A percentile compares a stretch with the other conserved stretches of the same genome.
Evolutionary conservation across 2,888 invertebrate genomes (phyloP).

Genomic region (Chrysolina haemoptera): DNA sequence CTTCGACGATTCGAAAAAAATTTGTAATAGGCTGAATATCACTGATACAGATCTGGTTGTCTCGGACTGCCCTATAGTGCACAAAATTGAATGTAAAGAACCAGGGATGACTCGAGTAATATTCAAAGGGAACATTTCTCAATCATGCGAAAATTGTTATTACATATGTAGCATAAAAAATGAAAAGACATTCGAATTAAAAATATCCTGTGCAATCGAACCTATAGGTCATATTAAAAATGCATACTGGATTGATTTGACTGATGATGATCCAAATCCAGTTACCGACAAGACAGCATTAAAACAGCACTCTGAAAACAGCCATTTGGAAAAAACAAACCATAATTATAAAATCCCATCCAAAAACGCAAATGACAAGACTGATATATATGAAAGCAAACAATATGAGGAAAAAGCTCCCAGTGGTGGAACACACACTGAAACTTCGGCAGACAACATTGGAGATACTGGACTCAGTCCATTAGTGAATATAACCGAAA

Average conservation of each 20-base stretch:
- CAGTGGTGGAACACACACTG: too few relatives aligned
- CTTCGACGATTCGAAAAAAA: neutral
- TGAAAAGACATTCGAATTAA: conserved; percentile 12
- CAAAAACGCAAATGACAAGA: neutral
- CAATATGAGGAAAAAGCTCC: too few relatives aligned
- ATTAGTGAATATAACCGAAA: too few relatives aligned
- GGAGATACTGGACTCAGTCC: too few relatives aligned
- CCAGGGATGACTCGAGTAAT: conserved; percentile 1
- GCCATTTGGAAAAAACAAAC: too few relatives aligned
- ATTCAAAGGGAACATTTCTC: neutral
- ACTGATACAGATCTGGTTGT: neutral
- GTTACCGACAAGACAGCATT: too few relatives aligned
- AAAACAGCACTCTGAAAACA: too few relatives aligned
- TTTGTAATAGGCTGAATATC: neutral
- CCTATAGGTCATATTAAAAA: neutral
- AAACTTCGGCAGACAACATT: too few relatives aligned
- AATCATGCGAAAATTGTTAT: conserved; percentile 2
- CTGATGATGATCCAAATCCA: too few relatives aligned
- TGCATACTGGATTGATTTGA: neutral
- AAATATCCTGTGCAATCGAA: conserved; percentile 19
- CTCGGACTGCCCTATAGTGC: conserved; percentile 18
- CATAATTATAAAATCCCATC: neutral
- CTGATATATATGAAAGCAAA: neutral
- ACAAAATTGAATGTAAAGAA: conserved; percentile 6
- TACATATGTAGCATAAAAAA: conserved; percentile 16